phyloP scores from a whole-genome alignment of 1,140 invertebrate genomes.

The Brachionus plicatilis region DNA sequence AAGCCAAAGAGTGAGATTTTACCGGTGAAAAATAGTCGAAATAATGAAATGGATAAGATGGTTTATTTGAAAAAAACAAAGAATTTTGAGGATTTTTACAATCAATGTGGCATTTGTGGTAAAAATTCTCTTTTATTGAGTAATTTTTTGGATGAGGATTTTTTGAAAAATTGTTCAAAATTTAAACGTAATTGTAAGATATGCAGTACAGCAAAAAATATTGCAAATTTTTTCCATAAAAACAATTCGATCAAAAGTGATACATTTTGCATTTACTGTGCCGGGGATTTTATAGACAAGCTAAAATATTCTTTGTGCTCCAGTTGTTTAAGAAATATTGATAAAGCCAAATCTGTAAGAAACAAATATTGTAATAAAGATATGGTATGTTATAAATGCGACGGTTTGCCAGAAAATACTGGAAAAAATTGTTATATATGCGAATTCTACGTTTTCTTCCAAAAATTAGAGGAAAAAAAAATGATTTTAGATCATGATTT shows the following conservation, averaged over 20 bases:
- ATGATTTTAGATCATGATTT: not conserved
- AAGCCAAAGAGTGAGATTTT: not conserved
- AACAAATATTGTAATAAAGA: slow-evolving; percentile 1
- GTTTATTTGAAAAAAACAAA: not conserved
- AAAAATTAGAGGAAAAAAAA: not conserved
- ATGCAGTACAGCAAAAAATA: not conserved
- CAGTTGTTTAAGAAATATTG: not conserved
- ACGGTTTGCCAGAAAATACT: not conserved
- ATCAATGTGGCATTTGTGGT: not conserved
- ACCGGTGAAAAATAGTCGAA: not conserved
- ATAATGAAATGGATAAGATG: not conserved
- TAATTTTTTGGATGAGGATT: not conserved
- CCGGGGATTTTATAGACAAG: not conserved
- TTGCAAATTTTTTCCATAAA: not conserved
- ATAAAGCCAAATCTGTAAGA: not conserved
- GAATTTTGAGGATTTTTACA: not conserved
- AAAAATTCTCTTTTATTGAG: not conserved
- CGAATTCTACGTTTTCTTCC: not conserved
- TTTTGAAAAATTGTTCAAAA: not conserved
- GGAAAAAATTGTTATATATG: not conserved
- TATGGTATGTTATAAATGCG: not conserved
- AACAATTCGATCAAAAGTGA: not conserved
- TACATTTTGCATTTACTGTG: not conserved
- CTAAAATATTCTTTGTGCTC: not conserved
- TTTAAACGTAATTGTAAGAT: not conserved